These are phyloP conservation scores for Zapus hudsonius DNA, from an alignment of 2,113 vertebrate genomes.

Conservation along the genomic window DNA sequence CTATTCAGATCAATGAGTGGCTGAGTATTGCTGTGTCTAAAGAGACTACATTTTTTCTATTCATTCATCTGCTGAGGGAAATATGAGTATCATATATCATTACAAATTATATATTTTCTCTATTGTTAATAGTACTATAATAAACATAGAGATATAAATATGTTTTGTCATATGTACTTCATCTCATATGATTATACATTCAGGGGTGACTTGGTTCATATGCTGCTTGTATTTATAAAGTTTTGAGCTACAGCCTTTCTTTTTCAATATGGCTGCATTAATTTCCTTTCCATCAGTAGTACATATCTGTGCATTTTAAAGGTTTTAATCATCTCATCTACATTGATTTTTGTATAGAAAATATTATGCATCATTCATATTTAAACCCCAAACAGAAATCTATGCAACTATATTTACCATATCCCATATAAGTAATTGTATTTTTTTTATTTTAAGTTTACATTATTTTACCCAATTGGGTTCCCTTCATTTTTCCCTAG, in stretches of 20 bases:
- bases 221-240: background rate
- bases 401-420: background rate
- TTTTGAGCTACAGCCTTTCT: background rate
- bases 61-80: background rate
- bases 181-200: background rate
- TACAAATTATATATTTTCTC: background rate
- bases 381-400: conserved; percentile 6
- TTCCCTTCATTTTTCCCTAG: background rate
- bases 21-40: background rate
- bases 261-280: background rate
- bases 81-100: background rate
- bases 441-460: background rate
- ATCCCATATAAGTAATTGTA: background rate
- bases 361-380: background rate
- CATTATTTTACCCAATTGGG: background rate
- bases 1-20: background rate
- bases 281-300: background rate
- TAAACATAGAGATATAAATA: background rate
- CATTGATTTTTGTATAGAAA: background rate
- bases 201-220: background rate
- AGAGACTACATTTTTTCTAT: background rate
- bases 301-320: background rate
- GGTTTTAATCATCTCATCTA: background rate
- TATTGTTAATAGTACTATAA: background rate
- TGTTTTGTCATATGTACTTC: background rate